Evolutionary conservation across 2,797 vertebrate genomes (phyloP).

Genomic region (Ciconia nigra): DNA sequence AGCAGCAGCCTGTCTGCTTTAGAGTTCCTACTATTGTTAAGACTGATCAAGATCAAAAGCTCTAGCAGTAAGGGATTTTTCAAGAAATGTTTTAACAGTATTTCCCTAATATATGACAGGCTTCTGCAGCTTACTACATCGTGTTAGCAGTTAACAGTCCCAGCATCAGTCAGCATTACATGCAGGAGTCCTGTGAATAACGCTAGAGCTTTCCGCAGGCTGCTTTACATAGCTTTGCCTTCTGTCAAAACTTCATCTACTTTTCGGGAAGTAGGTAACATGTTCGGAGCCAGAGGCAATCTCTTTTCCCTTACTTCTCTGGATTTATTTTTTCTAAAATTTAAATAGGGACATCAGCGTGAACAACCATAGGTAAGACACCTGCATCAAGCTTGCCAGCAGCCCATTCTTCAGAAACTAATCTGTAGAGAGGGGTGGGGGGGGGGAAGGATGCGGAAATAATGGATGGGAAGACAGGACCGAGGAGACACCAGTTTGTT

Average conservation of each 20-base stretch:
- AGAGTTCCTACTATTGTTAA: neutral
- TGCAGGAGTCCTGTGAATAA: neutral
- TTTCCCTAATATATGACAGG: neutral
- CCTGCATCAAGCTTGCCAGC: neutral
- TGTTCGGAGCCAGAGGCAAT: neutral
- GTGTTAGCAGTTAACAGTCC: neutral
- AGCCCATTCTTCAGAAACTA: neutral
- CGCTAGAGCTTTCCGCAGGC: rapidly evolving
- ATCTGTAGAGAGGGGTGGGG: neutral
- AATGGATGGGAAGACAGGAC: neutral
- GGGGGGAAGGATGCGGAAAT: neutral
- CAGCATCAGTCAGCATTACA: neutral
- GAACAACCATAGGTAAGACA: neutral
- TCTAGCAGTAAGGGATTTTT: neutral
- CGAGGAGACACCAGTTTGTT: neutral
- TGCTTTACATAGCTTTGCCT: neutral
- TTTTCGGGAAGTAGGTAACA: neutral
- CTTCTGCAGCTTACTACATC: neutral
- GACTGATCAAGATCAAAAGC: neutral
- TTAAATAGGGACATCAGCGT: neutral
- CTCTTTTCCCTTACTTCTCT: neutral
- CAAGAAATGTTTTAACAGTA: neutral
- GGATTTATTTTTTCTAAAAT: neutral
- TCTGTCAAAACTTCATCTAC: neutral
- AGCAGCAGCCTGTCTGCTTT: neutral